Base-by-base conservation (phyloP, 2,797 vertebrate genomes). In the Smutsia gigantea region DNA sequence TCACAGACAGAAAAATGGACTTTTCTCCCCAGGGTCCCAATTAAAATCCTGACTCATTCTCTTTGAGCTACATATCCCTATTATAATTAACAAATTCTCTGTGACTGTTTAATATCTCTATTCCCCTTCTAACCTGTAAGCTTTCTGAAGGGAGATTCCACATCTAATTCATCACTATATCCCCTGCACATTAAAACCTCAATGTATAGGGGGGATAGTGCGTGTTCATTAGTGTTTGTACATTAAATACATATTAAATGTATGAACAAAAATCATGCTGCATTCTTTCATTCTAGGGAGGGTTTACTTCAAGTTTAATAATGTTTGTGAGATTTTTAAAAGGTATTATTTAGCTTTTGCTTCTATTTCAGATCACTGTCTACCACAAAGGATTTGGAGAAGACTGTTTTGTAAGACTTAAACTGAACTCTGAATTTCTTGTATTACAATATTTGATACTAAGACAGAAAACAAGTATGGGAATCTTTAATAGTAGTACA, bases 11-110 rank as follows among this genome's bases (percentile, higher is more conserved):
- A 79, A 97, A 89, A 85, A 93, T 31, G 51, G 57, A 81, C 25
- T 71, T 83, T 88, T 64, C 79, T 92, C 96, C 95, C 97, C 51
- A 74, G 87, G 51, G 94, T 66, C 79, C 61, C 71, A 94, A 59
- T 94, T 85, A 94, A 96, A 97, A 95, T 68, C 61, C 71, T 95
- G 92, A 66, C 61, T 85, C 78, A 31, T 51, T 94, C 82, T 21
- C 34, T 94, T 72, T 87, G 86, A 89, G 83, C 61, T 83, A 49
- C 15, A 6, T 31, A 71, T 72, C 34, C 49, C 78, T 61, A 72
- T 29, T 37, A 29, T 92, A 93, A 95, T 71, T 31, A 95, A 90
- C 42, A 31, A 91, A 68, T 79, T 95, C 81, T 87, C 90, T 88
- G 31, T 34, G 5, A 57, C 81, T 90, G n/a, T 75, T 92, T 83